Evolutionary conservation across 2,888 invertebrate species (phyloP), one percentile per base, ranked within the genome.

Genomic region (Unio delphinus): DNA sequence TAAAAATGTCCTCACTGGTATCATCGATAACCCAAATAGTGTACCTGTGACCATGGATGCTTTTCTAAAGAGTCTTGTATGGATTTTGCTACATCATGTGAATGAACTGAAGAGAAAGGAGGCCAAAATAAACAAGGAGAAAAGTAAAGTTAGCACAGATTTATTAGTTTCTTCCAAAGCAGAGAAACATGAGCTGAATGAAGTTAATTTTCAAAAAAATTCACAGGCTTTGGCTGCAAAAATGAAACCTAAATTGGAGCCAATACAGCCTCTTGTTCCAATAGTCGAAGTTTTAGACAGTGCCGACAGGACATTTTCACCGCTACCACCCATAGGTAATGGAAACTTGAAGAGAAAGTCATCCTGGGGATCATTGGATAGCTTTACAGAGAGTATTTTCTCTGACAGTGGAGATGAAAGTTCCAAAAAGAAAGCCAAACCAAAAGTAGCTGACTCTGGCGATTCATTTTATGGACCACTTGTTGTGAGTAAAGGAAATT

Each of bases 1-100:
- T 7, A 84, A 85, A 64, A 91, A 90, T 80, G 89, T 90, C 45
- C 79, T 91, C 55, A 91, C 90, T 0, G 91, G 90, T 6, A 86
- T 91, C 3, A 89, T 91, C 64, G 90, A 91, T 75, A 88, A 88
- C 11, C 87, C 88, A 4, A 89, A 88, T 55, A 88, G 86, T 62
- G 84, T 88, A 45, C 78, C 82, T 20, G 73, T 86, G 5, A 84
- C 90, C 0, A 81, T 84, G 68, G 76, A 84, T 18, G 84, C 86
- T 64, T 91, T 90, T 73, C 80, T 86, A 7, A 89, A 88, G 76
- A 86, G 87, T 64, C 76, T 91, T 18, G 80, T 88, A 8, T 91
- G 90, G 89, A 76, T 90, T 55, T 67, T 91, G 20, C 68, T 90
- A n/a, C 84, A 87, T 57, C 83, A 89, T 76, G 83, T 85, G 11